phyloP scores from a whole-genome alignment of 2,797 vertebrate genomes.

The Clarias fuscus region DNA sequence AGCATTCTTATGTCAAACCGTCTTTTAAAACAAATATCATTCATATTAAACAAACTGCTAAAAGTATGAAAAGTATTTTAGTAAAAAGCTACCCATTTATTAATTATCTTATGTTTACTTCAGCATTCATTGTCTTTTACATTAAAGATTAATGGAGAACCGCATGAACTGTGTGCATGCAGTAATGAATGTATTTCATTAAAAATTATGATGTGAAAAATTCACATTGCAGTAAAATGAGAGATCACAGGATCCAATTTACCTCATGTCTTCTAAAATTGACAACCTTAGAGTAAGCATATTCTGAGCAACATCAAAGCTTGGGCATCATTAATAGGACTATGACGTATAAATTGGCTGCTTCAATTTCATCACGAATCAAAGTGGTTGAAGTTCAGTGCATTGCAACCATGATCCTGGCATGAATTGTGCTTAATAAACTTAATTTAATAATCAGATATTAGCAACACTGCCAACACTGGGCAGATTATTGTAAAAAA shows the following conservation, averaged over 20 bases:
- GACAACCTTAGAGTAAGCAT: neutral
- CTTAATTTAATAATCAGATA: neutral
- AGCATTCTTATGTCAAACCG: neutral
- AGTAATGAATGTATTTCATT: conserved; percentile 8
- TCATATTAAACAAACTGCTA: neutral
- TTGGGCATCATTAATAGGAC: neutral
- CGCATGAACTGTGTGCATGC: neutral
- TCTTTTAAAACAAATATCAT: neutral
- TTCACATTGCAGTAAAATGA: conserved; percentile 39
- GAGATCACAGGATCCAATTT: conserved; percentile 44
- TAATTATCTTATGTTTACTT: conserved; percentile 5
- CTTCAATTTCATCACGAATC: neutral
- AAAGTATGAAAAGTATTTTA: conserved; percentile 10
- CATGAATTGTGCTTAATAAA: neutral
- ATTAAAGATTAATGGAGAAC: neutral
- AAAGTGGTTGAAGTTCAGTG: neutral
- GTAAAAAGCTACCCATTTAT: neutral
- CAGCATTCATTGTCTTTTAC: conserved; percentile 7
- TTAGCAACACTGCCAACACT: neutral
- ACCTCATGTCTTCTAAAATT: conserved; percentile 11
- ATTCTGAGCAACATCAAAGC: conserved; percentile 10
- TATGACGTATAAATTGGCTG: conserved; percentile 7
- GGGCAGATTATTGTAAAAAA: neutral
- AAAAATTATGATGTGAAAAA: conserved; percentile 40
- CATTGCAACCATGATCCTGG: neutral